phyloP scores from a whole-genome alignment of 2,888 invertebrate genomes.

The Polietes domitor region DNA sequence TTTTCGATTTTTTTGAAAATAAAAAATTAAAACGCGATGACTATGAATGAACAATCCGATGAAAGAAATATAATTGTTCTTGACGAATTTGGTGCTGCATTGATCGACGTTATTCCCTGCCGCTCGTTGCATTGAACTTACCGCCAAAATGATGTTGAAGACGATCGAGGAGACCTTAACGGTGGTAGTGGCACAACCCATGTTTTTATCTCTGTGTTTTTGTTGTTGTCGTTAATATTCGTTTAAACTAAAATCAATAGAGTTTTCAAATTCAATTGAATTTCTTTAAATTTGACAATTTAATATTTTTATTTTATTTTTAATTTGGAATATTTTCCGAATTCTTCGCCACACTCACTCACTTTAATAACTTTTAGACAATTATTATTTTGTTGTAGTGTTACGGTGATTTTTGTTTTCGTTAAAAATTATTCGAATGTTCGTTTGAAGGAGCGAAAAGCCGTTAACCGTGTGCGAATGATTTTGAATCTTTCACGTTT shows the following conservation, averaged over 20 bases:
- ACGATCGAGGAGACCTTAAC: constrained; percentile 75
- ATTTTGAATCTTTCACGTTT: constrained; percentile 72
- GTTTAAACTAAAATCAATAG: background rate
- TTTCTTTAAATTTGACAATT: no score
- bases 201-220: constrained; percentile 67
- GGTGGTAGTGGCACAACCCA: constrained; percentile 76
- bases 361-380: constrained; percentile 16
- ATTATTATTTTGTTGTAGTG: constrained; percentile 9
- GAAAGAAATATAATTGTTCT: background rate
- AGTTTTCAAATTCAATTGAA: constrained; percentile 17
- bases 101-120: background rate
- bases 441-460: constrained; percentile 14
- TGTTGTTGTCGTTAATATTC: background rate
- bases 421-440: constrained; percentile 4
- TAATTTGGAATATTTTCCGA: constrained; percentile 17
- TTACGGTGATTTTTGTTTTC: constrained; percentile 20
- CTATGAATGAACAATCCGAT: constrained; percentile 1
- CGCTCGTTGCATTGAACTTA: constrained; percentile 68
- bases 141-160: constrained; percentile 76
- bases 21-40: constrained; percentile 31
- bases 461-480: constrained; percentile 49
- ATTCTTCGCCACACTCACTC: background rate
- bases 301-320: background rate
- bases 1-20: background rate
- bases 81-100: background rate